Base-by-base conservation (phyloP, 1,140 invertebrate species). In the Pectinophora gossypiella region DNA sequence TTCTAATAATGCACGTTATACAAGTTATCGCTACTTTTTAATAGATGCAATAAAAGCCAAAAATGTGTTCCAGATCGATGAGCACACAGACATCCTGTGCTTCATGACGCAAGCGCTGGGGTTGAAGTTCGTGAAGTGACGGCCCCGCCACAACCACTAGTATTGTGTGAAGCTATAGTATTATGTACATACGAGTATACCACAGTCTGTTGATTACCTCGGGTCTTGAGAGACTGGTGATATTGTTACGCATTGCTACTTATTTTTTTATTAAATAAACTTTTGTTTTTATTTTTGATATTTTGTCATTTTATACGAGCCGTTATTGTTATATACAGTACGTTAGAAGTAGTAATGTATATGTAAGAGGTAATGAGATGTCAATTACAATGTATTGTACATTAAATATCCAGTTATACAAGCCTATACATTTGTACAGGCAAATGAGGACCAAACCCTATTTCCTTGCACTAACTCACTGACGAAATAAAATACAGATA, bases 81-180 rank as follows among this genome's bases (percentile, higher is more conserved):
- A 98, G 85, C 89, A 92, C 53, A 94, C 94, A 0, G 96, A 98
- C 67, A 94, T 97, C 55, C 91, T 96, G 72, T 92, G 94, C 63
- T 98, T 98, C 87, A 91, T 98, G 51, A 91, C 91, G n/a, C 91
- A 93, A 77, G 90, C 93, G 44, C 87, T 98, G 40, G 91, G 92
- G 22, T 86, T 96, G 22, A 74, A 92, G 61, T 95, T 94, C 68
- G 86, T 68, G 40, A 87, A 88, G 61, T 87, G 74, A 85, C n/a
- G n/a, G n/a, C n/a, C 46, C 55, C 59, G 68, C 70, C 70, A 73
- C 70, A 61, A 55, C 66, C 48, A 56, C 50, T 48, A 56, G 48
- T 59, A 65, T 58, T 71, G 38, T 13, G 7, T 43, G 9, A 19
- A 22, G n/a, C 42, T 42, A 21, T 76, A 81, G 71, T 82, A 85